phyloP scores from a whole-genome alignment of 2,113 vertebrate species.

The Percina caprodes region DNA sequence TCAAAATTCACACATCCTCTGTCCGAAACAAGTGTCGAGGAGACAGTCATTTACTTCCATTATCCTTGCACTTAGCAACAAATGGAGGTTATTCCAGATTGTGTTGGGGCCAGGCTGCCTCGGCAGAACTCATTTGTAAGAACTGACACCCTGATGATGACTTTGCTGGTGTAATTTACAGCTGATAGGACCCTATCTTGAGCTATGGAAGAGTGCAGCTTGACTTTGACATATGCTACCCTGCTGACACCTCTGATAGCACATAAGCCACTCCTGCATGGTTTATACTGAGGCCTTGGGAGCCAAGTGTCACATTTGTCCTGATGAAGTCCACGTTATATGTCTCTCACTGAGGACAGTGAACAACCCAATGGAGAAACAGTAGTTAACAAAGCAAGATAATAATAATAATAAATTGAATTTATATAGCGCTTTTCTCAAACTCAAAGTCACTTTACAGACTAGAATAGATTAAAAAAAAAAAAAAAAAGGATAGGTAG shows the following conservation, averaged over 20 bases:
- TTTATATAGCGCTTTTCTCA: too few relatives aligned
- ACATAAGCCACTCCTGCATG: constrained; percentile 11
- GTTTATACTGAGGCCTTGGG: constrained; percentile 28
- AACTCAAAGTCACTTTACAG: too few relatives aligned
- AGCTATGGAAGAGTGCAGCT: constrained; percentile 22
- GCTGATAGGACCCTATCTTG: constrained; percentile 20
- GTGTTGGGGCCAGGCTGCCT: constrained; percentile 22
- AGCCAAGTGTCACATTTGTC: constrained; percentile 38
- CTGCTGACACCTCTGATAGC: constrained; percentile 40
- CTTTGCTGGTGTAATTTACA: constrained; percentile 53
- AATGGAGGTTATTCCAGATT: constrained; percentile 45
- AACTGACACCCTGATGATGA: constrained; percentile 43
- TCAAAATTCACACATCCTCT: constrained; percentile 14
- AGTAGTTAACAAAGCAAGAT: too few relatives aligned
- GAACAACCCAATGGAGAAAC: too few relatives aligned
- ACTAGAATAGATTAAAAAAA: too few relatives aligned
- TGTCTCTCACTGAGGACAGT: constrained; percentile 31
- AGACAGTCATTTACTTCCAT: constrained; percentile 48
- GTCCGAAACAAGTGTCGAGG: background rate
- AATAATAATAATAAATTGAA: too few relatives aligned
- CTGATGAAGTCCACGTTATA: constrained; percentile 19
- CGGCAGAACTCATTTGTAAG: constrained; percentile 57
- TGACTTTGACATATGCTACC: constrained; percentile 16
- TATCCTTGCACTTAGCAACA: constrained; percentile 44
- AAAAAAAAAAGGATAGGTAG: too few relatives aligned